Percentiles rank a stretch among this genome's conserved stretches.
Evolutionary conservation across 2,113 vertebrate genomes (phyloP).

Genomic region (Acanthochromis polyacanthus): DNA sequence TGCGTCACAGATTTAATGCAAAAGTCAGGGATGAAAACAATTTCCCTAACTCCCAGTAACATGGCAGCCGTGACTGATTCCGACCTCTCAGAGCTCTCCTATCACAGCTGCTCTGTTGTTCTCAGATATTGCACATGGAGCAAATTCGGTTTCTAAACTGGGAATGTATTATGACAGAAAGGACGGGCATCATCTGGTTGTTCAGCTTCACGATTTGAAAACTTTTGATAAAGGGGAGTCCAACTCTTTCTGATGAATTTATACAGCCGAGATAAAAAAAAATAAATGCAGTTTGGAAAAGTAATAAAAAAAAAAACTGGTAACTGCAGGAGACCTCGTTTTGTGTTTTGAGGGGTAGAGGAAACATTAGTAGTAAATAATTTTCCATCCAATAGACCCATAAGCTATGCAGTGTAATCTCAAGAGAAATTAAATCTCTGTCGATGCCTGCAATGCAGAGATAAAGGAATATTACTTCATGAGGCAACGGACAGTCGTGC

Average conservation of each 20-base stretch:
- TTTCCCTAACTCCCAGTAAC: conserved; percentile 35
- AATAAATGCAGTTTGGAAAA: conserved; percentile 49
- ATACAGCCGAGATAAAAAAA: conserved; percentile 19
- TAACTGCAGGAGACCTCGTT: conserved; percentile 20
- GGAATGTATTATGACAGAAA: conserved; percentile 46
- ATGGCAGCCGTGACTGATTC: conserved; percentile 54
- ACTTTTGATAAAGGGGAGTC: conserved; percentile 51
- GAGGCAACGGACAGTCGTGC: conserved; percentile 24
- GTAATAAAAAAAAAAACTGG: conserved; percentile 49
- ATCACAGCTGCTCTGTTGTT: conserved; percentile 58
- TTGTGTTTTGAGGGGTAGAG: conserved; percentile 33
- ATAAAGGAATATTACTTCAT: conserved; percentile 48
- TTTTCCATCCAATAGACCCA: conserved; percentile 54
- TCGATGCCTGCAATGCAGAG: conserved; percentile 53
- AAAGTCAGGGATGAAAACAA: conserved; percentile 51
- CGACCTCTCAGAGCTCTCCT: conserved; percentile 15
- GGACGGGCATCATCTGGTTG: conserved; percentile 63
- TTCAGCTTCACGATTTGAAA: conserved; percentile 54
- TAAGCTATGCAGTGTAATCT: conserved; percentile 36
- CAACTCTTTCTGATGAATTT: conserved; percentile 31
- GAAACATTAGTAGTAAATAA: conserved; percentile 55
- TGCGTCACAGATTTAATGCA: conserved; percentile 10
- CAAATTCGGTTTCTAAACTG: conserved; percentile 59
- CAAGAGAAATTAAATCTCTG: conserved; percentile 63
- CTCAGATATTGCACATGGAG: conserved; percentile 62